Evolutionary conservation across 2,113 vertebrate genomes (phyloP), one percentile per base, ranked within the genome.

Genomic region (Cardinalis cardinalis): DNA sequence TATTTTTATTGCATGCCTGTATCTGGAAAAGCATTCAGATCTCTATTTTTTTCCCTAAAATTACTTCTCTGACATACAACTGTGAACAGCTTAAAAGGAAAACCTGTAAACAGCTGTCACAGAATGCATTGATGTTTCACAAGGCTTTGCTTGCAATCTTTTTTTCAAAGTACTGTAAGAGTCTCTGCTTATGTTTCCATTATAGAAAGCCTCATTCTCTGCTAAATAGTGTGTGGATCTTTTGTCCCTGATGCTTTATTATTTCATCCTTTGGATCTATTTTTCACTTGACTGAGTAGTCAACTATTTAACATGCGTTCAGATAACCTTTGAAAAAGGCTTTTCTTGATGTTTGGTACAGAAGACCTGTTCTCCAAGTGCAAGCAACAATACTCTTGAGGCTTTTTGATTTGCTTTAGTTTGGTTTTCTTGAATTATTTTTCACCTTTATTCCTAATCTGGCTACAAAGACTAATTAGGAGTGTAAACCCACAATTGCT

Each of bases 231-330:
- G 38, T 93, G 88, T 93, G 36, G 40, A 53, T 94, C 88, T 94
- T 72, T 95, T 95, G 36, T 91, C 74, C 66, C 51, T 79, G 41
- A 71, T 92, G 85, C 73, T 94, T 75, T 96, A 91, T 95, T 94
- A 93, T 96, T 96, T 96, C 71, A 89, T 89, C 90, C 53, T 83
- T 81, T 90, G 64, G 68, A 90, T 95, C 71, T 92, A 82, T 92
- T 96, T 97, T 95, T 95, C 8, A 31, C 70, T 95, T 95, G 68
- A 28, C 84, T 96, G 76, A 95, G 84, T 89, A 94, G 74, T 88
- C 91, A 94, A 92, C 83, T 90, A 85, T 91, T 95, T 93, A 92
- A 94, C 68, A 73, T 75, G 75, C 66, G 52, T 96, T 95, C 90
- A 79, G 43, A 88, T 96, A 96, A 94, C 49, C 75, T 95, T 94